These are phyloP conservation scores for Telmatochromis brachygnathus DNA, from an alignment of 2,113 vertebrate genomes.

Conservation along the genomic window DNA sequence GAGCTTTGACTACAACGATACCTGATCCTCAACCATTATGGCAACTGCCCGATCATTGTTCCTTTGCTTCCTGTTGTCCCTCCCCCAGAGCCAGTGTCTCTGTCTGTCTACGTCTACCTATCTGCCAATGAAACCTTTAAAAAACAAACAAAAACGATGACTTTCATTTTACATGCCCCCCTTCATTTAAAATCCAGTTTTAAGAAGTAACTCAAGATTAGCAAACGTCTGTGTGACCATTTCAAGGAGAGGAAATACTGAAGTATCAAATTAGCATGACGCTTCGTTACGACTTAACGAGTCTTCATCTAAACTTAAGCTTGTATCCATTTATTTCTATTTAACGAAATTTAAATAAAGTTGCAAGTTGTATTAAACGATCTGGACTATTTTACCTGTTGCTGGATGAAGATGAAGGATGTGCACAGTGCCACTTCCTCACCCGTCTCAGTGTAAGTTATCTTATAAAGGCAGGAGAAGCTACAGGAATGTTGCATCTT, in stretches of 20 bases:
- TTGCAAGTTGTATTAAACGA: background rate
- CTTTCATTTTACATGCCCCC: background rate
- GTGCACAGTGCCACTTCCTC: background rate
- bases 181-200: background rate
- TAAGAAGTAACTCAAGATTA: background rate
- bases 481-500: background rate
- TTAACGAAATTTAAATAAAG: background rate
- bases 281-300: background rate
- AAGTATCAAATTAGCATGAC: background rate
- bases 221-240: background rate
- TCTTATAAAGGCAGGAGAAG: background rate
- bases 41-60: slow-evolving; percentile 21
- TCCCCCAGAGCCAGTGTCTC: background rate
- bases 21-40: slow-evolving; percentile 49
- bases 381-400: background rate
- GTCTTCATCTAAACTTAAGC: background rate
- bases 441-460: background rate
- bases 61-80: background rate
- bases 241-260: background rate
- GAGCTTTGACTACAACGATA: slow-evolving; percentile 51
- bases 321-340: background rate
- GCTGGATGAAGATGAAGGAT: background rate
- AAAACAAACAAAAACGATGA: background rate
- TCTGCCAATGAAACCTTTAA: background rate
- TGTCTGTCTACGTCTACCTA: background rate